A percentile compares a stretch with the other conserved stretches of the same genome.
These are phyloP conservation scores for Sycophaga agraensis DNA, from an alignment of 1,140 invertebrate species.

Conservation along the genomic window DNA sequence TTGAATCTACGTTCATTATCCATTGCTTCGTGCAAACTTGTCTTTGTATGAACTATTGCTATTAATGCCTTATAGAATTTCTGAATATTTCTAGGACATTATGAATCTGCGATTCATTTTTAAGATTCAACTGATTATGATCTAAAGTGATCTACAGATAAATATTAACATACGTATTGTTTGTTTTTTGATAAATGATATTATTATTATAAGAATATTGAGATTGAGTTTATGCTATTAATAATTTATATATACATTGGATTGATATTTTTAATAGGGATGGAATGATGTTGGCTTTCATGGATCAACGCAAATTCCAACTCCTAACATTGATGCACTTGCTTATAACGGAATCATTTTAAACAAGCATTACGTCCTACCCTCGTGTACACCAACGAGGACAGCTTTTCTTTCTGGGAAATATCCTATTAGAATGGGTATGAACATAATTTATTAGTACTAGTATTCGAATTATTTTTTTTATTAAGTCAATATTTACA, in stretches of 20 bases:
- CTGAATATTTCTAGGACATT: no score
- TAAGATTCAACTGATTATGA: no score
- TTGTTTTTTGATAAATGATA: slow-evolving; percentile 7
- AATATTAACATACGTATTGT: no score
- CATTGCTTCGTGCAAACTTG: background rate
- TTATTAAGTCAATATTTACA: no score
- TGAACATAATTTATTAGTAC: no score
- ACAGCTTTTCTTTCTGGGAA: slow-evolving; percentile 68
- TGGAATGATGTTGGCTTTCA: slow-evolving; percentile 78
- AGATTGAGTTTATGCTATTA: no score
- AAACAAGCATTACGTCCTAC: slow-evolving; percentile 67
- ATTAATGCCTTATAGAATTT: no score
- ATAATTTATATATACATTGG: slow-evolving; percentile 12
- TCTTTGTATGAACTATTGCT: no score
- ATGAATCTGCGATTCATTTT: no score
- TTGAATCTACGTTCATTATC: background rate
- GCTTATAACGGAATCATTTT: slow-evolving; percentile 68
- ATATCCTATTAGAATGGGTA: slow-evolving; percentile 70
- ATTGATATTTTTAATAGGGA: slow-evolving; percentile 57
- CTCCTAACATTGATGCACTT: slow-evolving; percentile 69
- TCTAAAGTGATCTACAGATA: no score
- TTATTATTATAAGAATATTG: no score
- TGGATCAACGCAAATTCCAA: slow-evolving; percentile 69
- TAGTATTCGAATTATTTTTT: no score
- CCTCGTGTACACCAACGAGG: slow-evolving; percentile 67